A percentile compares a stretch with the other conserved stretches of the same genome.
Evolutionary conservation across 1,140 invertebrate genomes (phyloP).

Genomic region (Drosophila watanabei): DNA sequence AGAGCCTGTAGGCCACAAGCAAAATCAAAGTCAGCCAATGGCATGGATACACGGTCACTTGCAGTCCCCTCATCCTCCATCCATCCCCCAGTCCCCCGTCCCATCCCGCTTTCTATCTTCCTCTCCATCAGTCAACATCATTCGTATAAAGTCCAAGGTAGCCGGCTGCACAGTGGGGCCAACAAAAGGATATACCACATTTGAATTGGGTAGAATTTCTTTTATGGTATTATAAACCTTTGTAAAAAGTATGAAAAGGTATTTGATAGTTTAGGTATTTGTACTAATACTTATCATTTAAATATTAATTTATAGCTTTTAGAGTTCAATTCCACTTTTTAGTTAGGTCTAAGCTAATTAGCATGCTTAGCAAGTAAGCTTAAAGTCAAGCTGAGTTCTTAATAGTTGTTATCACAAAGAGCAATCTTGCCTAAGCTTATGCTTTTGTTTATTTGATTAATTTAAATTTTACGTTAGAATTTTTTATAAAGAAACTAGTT

Average conservation of each 20-base stretch:
- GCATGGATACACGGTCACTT: conserved; percentile 48
- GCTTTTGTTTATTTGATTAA: neutral
- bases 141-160: conserved; percentile 47
- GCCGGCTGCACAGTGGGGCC: conserved; percentile 23
- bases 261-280: neutral
- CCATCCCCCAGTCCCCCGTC: neutral
- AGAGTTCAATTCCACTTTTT: neutral
- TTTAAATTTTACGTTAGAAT: neutral
- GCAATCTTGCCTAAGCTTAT: neutral
- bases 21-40: conserved; percentile 59
- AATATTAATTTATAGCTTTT: neutral
- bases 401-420: neutral
- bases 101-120: conserved; percentile 21
- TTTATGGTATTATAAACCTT: neutral
- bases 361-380: neutral
- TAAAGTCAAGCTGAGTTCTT: neutral
- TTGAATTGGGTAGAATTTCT: neutral
- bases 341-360: neutral
- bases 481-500: neutral
- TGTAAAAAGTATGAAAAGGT: neutral
- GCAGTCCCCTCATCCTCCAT: conserved; percentile 16
- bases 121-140: conserved; percentile 55
- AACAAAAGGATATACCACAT: conserved; percentile 1
- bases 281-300: neutral
- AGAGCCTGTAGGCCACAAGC: conserved; percentile 47